Conservation (phyloP, 2,797 vertebrate species). For the Macropus fuliginosus region DNA sequence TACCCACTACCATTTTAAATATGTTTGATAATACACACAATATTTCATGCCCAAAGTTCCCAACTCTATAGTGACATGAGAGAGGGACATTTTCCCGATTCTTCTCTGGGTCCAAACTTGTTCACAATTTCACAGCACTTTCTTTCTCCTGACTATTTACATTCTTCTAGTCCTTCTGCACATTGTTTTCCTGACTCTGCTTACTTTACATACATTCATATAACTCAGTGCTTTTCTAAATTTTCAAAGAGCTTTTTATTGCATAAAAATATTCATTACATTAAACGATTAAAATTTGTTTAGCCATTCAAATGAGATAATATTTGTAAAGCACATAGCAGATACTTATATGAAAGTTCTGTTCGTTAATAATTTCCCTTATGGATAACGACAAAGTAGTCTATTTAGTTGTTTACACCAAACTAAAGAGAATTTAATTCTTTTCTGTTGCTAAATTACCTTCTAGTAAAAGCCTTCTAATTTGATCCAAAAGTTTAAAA, state of each 20-base stretch:
- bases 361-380: neutral
- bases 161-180: neutral
- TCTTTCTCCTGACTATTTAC: neutral
- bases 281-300: neutral
- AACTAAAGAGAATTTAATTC: constrained; percentile 30
- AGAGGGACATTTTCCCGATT: neutral
- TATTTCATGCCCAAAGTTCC: neutral
- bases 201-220: neutral
- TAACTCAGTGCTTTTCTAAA: neutral
- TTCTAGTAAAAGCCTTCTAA: neutral
- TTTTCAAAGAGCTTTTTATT: neutral
- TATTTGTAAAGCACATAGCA: neutral
- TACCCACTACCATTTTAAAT: neutral
- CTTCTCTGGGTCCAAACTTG: neutral
- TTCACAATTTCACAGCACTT: too few species aligned
- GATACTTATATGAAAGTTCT: neutral
- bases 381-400: constrained; percentile 33
- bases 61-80: neutral
- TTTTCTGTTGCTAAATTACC: constrained; percentile 28
- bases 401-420: constrained; percentile 33
- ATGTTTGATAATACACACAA: neutral
- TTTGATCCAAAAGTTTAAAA: constrained; percentile 30
- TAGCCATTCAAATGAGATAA: neutral
- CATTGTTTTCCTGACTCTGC: neutral
- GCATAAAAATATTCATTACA: neutral